Percentiles rank a stretch among this genome's conserved stretches.
phyloP scores from a whole-genome alignment of 2,113 vertebrate species.

The Chiloscyllium plagiosum region DNA sequence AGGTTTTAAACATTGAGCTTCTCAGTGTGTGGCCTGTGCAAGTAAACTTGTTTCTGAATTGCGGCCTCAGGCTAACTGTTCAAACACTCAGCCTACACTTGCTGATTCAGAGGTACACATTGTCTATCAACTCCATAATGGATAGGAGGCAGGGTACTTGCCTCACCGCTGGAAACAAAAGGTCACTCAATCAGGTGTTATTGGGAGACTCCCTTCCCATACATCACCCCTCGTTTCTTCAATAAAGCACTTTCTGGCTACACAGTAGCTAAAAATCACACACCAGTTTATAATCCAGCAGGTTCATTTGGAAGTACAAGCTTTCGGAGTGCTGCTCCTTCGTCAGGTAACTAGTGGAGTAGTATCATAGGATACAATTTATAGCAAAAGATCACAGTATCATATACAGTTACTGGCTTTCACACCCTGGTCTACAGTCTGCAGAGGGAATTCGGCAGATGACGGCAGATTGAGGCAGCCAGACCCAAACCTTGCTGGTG shows the following conservation, averaged over 20 bases:
- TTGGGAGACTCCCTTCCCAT: neutral
- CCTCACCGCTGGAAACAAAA: neutral
- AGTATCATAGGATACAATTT: too few species aligned
- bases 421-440: neutral
- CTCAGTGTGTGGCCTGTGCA: too few species aligned
- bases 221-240: neutral
- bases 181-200: neutral
- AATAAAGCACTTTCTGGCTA: neutral
- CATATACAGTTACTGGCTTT: neutral
- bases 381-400: too few species aligned
- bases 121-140: neutral
- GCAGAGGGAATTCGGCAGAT: neutral
- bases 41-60: neutral
- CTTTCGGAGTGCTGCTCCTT: too few species aligned
- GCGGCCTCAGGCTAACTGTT: neutral
- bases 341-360: too few species aligned
- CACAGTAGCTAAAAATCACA: neutral
- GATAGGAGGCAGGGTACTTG: neutral
- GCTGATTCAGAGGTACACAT: neutral
- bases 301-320: too few species aligned
- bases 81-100: neutral
- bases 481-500: neutral
- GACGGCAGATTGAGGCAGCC: neutral
- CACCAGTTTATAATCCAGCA: too few species aligned
- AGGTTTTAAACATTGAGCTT: neutral